Conservation (phyloP, 1,140 invertebrate genomes). For the Caenorhabditis latens region DNA sequence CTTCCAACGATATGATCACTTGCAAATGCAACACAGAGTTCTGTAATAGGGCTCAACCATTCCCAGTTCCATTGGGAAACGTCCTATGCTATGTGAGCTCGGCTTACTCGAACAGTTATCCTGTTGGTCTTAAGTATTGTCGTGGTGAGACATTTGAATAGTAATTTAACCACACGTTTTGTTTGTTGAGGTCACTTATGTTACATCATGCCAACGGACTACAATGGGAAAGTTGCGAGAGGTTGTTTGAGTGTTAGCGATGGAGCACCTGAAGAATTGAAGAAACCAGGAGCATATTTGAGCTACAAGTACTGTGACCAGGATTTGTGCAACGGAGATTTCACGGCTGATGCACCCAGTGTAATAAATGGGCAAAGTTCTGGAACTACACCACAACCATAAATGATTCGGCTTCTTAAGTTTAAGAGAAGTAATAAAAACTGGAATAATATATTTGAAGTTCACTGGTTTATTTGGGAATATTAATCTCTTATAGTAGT, state of each 20-base stretch:
- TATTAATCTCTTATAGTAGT: too few species aligned
- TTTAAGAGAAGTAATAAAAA: too few species aligned
- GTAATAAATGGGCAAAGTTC: neutral
- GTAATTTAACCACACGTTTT: neutral
- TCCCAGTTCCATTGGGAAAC: neutral
- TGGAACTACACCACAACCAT: neutral
- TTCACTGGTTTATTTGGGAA: too few species aligned
- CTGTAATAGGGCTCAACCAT: neutral
- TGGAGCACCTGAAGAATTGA: neutral
- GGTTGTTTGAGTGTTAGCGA: conserved; percentile 1
- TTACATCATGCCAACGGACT: neutral
- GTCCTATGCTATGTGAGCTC: neutral
- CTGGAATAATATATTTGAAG: too few species aligned
- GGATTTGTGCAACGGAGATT: conserved; percentile 3
- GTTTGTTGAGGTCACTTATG: conserved; percentile 5
- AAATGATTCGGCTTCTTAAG: too few species aligned
- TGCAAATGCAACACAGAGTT: neutral
- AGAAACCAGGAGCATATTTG: neutral
- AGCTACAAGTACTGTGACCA: neutral
- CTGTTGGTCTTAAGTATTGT: neutral
- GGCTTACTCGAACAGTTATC: too few species aligned
- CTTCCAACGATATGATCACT: neutral
- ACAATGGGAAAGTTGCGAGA: neutral
- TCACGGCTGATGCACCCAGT: neutral
- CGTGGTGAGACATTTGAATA: neutral